phyloP scores from a whole-genome alignment of 2,888 invertebrate genomes.

The Trichopria drosophilae region DNA sequence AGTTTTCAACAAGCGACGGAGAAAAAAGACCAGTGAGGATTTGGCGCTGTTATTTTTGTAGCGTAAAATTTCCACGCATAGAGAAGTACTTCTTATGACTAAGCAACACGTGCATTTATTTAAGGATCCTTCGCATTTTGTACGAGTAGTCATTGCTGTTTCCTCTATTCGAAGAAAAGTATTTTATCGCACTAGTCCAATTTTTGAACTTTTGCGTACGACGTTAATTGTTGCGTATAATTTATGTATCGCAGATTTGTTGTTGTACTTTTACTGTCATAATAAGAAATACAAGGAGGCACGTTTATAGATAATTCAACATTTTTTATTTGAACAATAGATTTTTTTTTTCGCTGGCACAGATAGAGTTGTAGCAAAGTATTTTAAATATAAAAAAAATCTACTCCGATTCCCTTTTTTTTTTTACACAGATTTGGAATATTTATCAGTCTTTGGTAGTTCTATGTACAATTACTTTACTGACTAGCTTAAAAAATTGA shows the following conservation, averaged over 20 bases:
- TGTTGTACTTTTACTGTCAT: slow-evolving; percentile 39
- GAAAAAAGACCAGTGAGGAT: slow-evolving; percentile 72
- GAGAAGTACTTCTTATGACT: slow-evolving; percentile 26
- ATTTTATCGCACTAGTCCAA: too few relatives aligned
- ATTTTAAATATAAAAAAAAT: slow-evolving; percentile 36
- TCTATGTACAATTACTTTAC: slow-evolving; percentile 25
- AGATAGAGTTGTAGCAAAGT: slow-evolving; percentile 28
- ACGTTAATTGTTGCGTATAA: slow-evolving; percentile 40
- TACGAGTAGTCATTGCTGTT: slow-evolving; percentile 21
- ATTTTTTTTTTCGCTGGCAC: slow-evolving; percentile 30
- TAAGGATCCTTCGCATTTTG: slow-evolving; percentile 29
- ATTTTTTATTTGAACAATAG: slow-evolving; percentile 34
- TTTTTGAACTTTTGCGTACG: slow-evolving; percentile 32
- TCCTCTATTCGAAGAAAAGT: slow-evolving; percentile 1
- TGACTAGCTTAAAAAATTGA: slow-evolving; percentile 21
- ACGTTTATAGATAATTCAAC: slow-evolving; percentile 36
- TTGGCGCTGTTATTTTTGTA: slow-evolving; percentile 27
- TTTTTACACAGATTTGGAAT: slow-evolving; percentile 19
- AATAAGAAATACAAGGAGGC: slow-evolving; percentile 24
- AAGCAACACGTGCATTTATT: slow-evolving; percentile 23
- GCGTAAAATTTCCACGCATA: slow-evolving; percentile 28
- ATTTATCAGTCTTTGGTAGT: slow-evolving; percentile 30
- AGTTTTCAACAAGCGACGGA: slow-evolving; percentile 76
- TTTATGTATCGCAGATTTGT: slow-evolving; percentile 37
- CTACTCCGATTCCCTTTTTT: slow-evolving; percentile 27